phyloP scores from a whole-genome alignment of 2,797 vertebrate genomes.

The Clarias pachynema region DNA sequence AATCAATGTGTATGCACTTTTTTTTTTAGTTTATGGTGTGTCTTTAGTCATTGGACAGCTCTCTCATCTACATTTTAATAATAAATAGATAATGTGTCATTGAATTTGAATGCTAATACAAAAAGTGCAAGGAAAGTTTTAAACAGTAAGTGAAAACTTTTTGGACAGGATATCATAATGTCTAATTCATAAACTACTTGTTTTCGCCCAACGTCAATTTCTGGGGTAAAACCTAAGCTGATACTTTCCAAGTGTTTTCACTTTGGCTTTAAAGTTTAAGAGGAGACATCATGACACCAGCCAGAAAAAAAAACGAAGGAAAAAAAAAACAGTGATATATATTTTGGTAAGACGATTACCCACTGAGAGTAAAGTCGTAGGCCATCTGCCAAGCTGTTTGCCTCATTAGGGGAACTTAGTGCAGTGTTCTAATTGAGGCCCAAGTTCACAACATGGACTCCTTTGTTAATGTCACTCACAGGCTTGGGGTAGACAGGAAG shows the following conservation, averaged over 20 bases:
- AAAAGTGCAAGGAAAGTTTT: neutral
- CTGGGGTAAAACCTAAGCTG: slow-evolving; percentile 28
- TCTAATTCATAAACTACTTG: slow-evolving; percentile 50
- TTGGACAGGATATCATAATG: slow-evolving; percentile 13
- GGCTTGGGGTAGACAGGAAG: slow-evolving; percentile 28
- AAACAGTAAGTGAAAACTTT: slow-evolving; percentile 35
- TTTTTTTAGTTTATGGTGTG: neutral
- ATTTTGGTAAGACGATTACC: slow-evolving; percentile 61
- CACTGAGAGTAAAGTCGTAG: slow-evolving; percentile 54
- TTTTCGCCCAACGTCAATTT: slow-evolving; percentile 44
- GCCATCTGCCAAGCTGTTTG: slow-evolving; percentile 58
- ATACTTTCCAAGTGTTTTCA: slow-evolving; percentile 47
- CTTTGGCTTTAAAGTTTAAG: slow-evolving; percentile 58
- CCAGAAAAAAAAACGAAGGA: slow-evolving; percentile 56
- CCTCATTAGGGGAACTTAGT: slow-evolving; percentile 59
- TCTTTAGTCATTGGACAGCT: neutral
- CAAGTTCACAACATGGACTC: slow-evolving; percentile 56
- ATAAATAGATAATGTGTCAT: neutral
- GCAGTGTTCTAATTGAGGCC: slow-evolving; percentile 62
- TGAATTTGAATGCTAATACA: neutral
- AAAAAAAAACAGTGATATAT: slow-evolving; percentile 59
- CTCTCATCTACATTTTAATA: neutral
- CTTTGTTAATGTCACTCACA: slow-evolving; percentile 50
- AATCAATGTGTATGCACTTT: neutral
- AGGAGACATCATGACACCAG: slow-evolving; percentile 50